These are phyloP conservation scores for Delphinus delphis DNA, from an alignment of 2,113 vertebrate genomes.

Conservation along the genomic window DNA sequence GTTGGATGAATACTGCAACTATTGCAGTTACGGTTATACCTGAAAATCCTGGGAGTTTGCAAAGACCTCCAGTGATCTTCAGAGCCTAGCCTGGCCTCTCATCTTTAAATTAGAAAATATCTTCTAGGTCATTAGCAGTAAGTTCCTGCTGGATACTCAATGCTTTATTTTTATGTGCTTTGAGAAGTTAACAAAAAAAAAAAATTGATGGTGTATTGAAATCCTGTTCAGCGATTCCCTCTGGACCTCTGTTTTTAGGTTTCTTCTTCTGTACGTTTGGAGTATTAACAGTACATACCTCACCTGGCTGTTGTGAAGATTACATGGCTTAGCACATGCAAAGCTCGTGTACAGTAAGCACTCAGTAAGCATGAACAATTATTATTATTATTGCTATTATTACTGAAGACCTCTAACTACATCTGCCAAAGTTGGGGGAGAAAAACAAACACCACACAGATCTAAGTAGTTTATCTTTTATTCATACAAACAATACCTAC, in stretches of 20 bases:
- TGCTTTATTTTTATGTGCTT: not conserved
- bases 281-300: not conserved
- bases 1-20: not conserved
- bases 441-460: constrained; percentile 1
- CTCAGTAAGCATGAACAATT: not conserved
- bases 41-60: not conserved
- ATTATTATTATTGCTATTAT: not conserved
- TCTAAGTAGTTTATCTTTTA: constrained; percentile 88
- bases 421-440: not conserved
- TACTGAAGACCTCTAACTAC: not conserved
- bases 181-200: not conserved
- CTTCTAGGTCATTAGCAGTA: not conserved
- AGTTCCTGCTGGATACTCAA: not conserved
- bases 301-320: not conserved
- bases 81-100: not conserved
- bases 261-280: not conserved
- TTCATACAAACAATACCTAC: constrained; percentile 99
- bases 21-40: not conserved
- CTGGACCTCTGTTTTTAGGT: not conserved
- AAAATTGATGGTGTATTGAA: not conserved
- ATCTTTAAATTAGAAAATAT: not conserved
- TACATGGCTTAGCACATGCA: not conserved
- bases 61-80: not conserved
- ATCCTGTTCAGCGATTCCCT: not conserved
- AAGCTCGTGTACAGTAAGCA: not conserved